Conservation (phyloP, 2,797 vertebrate species). For the Enteromius thamalakanensis region DNA sequence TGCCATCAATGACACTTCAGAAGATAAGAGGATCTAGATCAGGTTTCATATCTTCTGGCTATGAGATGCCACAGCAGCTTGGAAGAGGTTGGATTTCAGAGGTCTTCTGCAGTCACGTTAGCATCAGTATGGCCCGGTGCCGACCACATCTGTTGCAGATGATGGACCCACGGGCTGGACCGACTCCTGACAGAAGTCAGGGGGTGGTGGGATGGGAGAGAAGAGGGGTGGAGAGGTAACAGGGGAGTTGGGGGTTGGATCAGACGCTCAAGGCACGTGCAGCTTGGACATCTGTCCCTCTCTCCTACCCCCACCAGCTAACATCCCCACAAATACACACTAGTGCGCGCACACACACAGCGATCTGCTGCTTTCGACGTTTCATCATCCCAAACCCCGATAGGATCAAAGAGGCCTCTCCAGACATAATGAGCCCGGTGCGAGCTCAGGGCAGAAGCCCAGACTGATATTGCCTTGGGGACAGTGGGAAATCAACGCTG, state of each 20-base stretch:
- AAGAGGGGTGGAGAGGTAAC: conserved; percentile 43
- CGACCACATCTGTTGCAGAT: conserved; percentile 60
- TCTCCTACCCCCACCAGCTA: conserved; percentile 60
- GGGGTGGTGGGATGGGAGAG: conserved; percentile 26
- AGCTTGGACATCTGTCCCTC: conserved; percentile 66
- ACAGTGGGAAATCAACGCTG: conserved; percentile 54
- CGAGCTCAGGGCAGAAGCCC: conserved; percentile 64
- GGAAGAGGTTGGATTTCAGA: conserved; percentile 28
- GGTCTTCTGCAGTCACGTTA: conserved; percentile 26
- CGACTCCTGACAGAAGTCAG: conserved; percentile 43
- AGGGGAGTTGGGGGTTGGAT: conserved; percentile 44
- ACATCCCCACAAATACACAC: conserved; percentile 49
- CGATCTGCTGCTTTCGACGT: conserved; percentile 53
- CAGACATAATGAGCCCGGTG: conserved; percentile 73
- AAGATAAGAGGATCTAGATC: conserved; percentile 45
- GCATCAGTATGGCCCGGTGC: conserved; percentile 49
- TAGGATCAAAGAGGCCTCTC: conserved; percentile 77
- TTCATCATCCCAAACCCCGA: conserved; percentile 72
- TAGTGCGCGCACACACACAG: neutral
- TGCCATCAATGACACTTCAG: conserved; percentile 40
- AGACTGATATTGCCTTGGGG: conserved; percentile 65
- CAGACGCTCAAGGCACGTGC: conserved; percentile 60
- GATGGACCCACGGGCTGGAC: conserved; percentile 32
- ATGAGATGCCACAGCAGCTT: conserved; percentile 44
- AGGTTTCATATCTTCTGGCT: conserved; percentile 47